Evolutionary conservation across 2,797 vertebrate genomes (phyloP), one percentile per base, ranked within the genome.

Genomic region (Discoglossus pictus): DNA sequence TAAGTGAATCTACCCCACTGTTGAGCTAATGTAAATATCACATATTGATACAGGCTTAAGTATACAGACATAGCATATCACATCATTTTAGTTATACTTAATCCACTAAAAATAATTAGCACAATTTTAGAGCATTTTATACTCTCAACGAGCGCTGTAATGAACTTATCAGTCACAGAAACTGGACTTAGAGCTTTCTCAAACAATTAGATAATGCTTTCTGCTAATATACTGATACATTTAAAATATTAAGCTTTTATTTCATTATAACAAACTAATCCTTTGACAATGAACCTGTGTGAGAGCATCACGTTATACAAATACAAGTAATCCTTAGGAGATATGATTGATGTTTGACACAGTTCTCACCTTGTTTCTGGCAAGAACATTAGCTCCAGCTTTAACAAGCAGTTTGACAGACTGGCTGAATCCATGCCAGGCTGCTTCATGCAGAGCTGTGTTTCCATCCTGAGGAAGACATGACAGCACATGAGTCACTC

Each of bases 401-500:
- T 98, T 98, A 85, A 98, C 89, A 4, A 98, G 89, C 75, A 95
- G 87, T 83, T 96, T 96, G 80, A 93, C 92, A 1, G 93, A 94
- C 79, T 93, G 96, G 74, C 94, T 96, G 86, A 97, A 98, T 44
- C 96, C 96, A 2, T 98, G 96, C 96, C 96, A 98, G 38, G 92
- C 92, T 0, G 93, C 93, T 83, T 98, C 96, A 2, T 98, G 96
- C 25, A 98, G 89, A 42, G 94, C 93, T 0, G 96, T 94, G 78
- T 97, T 98, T 3, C 96, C 96, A 20, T 96, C 94, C 96, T 98
- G 79, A 46, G 52, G 75, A 75, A 59, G 17, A 69, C 35, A 68
- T 34, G 9, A 58, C 43, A 50, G 17, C 48, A 53, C 10, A 23
- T 25, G 25, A 52, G 16, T 36, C 39, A 70, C 6, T 69, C 3